Evolutionary conservation across 2,113 vertebrate genomes (phyloP).

Genomic region (Zosterops hypoxanthus): DNA sequence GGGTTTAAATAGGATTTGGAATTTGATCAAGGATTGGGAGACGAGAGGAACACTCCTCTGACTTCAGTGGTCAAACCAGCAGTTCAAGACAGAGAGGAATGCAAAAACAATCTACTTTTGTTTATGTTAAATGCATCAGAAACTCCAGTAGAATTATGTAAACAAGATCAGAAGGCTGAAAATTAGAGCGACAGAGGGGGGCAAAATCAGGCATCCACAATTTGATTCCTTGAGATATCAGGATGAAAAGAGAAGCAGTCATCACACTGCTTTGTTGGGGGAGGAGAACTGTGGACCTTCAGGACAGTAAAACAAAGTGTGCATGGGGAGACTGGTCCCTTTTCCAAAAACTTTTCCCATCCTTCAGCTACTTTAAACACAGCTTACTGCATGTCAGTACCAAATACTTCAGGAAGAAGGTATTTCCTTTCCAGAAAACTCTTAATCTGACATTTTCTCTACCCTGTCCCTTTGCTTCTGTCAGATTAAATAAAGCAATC

Average conservation of each 20-base stretch:
- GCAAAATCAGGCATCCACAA: accelerated
- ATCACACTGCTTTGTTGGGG: accelerated
- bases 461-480: constrained; percentile 8
- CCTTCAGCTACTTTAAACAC: background rate
- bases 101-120: too few species aligned
- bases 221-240: background rate
- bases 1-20: too few species aligned
- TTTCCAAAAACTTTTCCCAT: background rate
- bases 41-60: too few species aligned
- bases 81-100: too few species aligned
- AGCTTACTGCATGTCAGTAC: background rate
- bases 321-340: background rate
- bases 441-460: constrained; percentile 51
- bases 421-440: background rate
- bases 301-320: background rate
- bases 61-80: too few species aligned
- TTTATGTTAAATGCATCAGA: too few species aligned
- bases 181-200: too few species aligned
- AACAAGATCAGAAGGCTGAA: too few species aligned
- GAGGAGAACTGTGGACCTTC: background rate
- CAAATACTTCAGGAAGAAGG: constrained; percentile 18
- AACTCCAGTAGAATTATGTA: too few species aligned
- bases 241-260: background rate
- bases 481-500: constrained; percentile 29
- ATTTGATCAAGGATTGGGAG: too few species aligned